Conservation (phyloP, 2,888 invertebrate genomes). For the Lobophora halterata region DNA sequence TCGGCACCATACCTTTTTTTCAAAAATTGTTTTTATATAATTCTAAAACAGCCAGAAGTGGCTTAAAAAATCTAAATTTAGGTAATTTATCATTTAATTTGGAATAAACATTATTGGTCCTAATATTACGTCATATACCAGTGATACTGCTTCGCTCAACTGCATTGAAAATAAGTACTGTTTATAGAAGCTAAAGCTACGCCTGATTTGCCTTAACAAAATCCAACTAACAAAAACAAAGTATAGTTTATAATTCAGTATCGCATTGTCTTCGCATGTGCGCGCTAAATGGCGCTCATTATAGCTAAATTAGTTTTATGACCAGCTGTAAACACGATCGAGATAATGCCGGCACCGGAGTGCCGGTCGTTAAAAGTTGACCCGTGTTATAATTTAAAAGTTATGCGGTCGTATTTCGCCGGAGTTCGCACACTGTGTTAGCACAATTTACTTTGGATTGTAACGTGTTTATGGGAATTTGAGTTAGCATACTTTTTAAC, state of each 20-base stretch:
- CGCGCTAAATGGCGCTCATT: constrained; percentile 41
- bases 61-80: too few species aligned
- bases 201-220: too few species aligned
- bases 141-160: too few species aligned
- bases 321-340: constrained; percentile 44
- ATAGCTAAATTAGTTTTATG: constrained; percentile 49
- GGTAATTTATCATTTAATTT: too few species aligned
- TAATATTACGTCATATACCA: too few species aligned
- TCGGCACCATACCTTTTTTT: too few species aligned
- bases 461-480: constrained; percentile 15
- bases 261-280: constrained; percentile 29
- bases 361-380: constrained; percentile 38
- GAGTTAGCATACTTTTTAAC: too few species aligned
- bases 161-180: too few species aligned
- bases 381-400: constrained; percentile 33
- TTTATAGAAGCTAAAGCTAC: too few species aligned
- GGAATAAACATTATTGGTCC: too few species aligned
- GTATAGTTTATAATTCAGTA: constrained; percentile 27
- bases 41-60: too few species aligned
- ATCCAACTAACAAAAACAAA: not conserved
- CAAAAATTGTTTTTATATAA: too few species aligned
- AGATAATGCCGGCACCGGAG: constrained; percentile 40
- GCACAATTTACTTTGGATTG: constrained; percentile 25
- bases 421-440: constrained; percentile 18
- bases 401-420: constrained; percentile 24